Percentiles rank a stretch among this genome's conserved stretches.
Conservation (phyloP, 1,140 invertebrate genomes). For the Rhopalosiphum padi region DNA sequence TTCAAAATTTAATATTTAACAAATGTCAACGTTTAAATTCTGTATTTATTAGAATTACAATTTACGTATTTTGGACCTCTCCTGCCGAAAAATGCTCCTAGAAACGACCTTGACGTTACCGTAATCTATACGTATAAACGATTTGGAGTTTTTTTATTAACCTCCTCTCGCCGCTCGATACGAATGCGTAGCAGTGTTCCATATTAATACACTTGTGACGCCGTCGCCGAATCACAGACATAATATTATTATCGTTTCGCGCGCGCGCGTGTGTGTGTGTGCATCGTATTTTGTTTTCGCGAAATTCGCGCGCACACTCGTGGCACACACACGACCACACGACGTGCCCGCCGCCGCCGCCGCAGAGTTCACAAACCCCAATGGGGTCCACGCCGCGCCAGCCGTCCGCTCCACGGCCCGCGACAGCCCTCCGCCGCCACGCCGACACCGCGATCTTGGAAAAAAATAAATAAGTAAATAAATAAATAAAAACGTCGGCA, state of each 20-base stretch:
- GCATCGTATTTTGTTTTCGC: neutral
- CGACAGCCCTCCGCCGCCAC: neutral
- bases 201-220: neutral
- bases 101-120: neutral
- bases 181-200: neutral
- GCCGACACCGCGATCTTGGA: neutral
- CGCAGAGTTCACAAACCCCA: slow-evolving; percentile 52
- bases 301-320: neutral
- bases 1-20: no score
- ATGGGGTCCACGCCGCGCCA: neutral
- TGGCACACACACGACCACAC: neutral
- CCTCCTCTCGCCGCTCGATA: no score
- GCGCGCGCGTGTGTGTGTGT: neutral
- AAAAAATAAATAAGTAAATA: neutral
- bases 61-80: neutral
- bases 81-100: neutral
- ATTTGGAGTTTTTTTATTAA: neutral
- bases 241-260: slow-evolving; percentile 18
- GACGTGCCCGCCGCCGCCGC: slow-evolving; percentile 3
- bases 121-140: no score
- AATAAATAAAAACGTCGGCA: neutral
- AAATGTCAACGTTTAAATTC: neutral
- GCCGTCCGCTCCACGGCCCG: neutral
- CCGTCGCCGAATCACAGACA: slow-evolving; percentile 1
- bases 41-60: no score